Conservation (phyloP, 2,888 invertebrate species). For the Ophonus ardosiacus region DNA sequence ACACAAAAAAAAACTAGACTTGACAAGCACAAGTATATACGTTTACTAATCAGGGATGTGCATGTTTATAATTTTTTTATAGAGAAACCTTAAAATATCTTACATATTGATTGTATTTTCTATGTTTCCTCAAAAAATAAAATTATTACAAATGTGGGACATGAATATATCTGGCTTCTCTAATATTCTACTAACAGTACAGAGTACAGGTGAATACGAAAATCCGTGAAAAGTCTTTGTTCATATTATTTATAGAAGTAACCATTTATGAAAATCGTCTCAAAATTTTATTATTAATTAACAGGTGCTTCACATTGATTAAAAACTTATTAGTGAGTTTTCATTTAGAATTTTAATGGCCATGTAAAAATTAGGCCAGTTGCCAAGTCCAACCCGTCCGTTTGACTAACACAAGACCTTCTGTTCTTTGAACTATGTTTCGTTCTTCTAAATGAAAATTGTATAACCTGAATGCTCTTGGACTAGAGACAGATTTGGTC, state of each 20-base stretch:
- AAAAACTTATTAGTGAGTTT: conserved; percentile 36
- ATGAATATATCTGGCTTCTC: no score
- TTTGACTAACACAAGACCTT: neutral
- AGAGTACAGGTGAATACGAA: no score
- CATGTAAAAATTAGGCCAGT: conserved; percentile 51
- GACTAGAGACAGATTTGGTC: neutral
- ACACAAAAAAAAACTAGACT: no score
- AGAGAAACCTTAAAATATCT: no score
- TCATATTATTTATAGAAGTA: no score
- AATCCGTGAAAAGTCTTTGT: conserved; percentile 10
- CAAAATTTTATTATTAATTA: conserved; percentile 17
- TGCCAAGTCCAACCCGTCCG: conserved; percentile 24
- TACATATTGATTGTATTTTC: no score
- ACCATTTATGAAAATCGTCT: no score
- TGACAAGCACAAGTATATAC: no score
- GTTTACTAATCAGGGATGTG: no score
- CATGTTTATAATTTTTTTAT: no score
- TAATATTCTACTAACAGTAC: neutral
- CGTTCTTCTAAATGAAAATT: neutral
- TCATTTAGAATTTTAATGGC: conserved; percentile 42
- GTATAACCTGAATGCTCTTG: conserved; percentile 2
- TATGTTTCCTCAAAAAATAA: no score
- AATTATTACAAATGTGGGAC: no score
- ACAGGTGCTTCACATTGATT: conserved; percentile 19
- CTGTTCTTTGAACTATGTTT: neutral